Conservation (phyloP, 2,888 invertebrate species). For the Rhodophaea formosa region DNA sequence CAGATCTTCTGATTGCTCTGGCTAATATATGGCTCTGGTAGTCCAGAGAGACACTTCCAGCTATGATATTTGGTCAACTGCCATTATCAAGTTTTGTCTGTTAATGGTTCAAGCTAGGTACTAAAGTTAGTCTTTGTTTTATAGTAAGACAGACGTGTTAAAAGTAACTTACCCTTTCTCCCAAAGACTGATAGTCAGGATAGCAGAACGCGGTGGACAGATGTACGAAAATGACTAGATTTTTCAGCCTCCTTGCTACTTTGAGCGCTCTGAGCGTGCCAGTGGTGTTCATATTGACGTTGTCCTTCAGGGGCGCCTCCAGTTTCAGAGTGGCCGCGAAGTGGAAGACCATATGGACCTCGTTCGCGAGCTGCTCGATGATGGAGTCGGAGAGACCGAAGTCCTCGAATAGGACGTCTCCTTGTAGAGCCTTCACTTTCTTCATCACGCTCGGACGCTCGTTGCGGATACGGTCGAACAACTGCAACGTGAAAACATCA, state of each 20-base stretch:
- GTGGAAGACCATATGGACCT: slow-evolving; percentile 92
- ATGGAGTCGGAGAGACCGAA: slow-evolving; percentile 83
- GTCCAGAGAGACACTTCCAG: too few species aligned
- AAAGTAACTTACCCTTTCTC: slow-evolving; percentile 53
- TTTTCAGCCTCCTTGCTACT: slow-evolving; percentile 87
- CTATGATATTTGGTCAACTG: too few species aligned
- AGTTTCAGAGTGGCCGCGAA: slow-evolving; percentile 94
- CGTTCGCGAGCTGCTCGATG: slow-evolving; percentile 81
- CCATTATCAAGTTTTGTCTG: too few species aligned
- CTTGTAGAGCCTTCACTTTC: slow-evolving; percentile 88
- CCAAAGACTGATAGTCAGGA: slow-evolving; percentile 85
- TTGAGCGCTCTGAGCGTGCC: slow-evolving; percentile 90
- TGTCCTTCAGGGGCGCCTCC: slow-evolving; percentile 92
- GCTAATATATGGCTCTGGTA: too few species aligned
- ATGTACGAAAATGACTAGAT: slow-evolving; percentile 89
- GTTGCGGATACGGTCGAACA: slow-evolving; percentile 85
- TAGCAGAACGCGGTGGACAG: slow-evolving; percentile 98
- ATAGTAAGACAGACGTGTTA: background rate
- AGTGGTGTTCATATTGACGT: slow-evolving; percentile 94
- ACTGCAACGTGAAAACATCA: slow-evolving; percentile 60
- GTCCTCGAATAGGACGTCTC: slow-evolving; percentile 85
- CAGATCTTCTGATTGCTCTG: too few species aligned
- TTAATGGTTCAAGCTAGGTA: too few species aligned
- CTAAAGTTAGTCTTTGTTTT: too few species aligned
- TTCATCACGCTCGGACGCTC: slow-evolving; percentile 83